phyloP scores from a whole-genome alignment of 2,888 invertebrate species.

The Vesta saturnalis region DNA sequence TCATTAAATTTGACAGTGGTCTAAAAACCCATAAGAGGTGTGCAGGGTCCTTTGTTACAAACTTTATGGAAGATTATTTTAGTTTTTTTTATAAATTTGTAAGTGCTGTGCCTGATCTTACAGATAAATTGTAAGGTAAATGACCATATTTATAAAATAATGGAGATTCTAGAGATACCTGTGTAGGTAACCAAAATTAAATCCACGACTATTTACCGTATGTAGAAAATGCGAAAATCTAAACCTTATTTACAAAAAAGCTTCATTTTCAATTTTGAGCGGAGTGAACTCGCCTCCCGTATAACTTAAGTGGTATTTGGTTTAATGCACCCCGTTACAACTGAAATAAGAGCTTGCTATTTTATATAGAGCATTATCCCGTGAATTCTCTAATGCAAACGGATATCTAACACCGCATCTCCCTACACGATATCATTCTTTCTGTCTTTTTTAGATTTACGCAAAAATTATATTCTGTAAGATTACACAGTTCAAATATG shows the following conservation, averaged over 20 bases:
- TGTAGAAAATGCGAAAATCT: slow-evolving; percentile 21
- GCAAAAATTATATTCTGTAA: no score
- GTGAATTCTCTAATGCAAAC: slow-evolving; percentile 3
- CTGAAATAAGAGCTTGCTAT: slow-evolving; percentile 28
- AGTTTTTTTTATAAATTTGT: no score
- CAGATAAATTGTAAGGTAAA: no score
- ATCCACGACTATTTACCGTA: no score
- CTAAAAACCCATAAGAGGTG: no score
- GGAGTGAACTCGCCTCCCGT: slow-evolving; percentile 26
- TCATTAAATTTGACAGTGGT: no score
- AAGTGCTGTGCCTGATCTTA: no score
- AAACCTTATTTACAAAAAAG: slow-evolving; percentile 21
- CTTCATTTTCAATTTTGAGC: slow-evolving; percentile 39
- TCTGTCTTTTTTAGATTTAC: neutral
- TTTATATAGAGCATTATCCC: slow-evolving; percentile 20
- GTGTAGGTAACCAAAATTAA: no score
- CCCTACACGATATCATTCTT: neutral
- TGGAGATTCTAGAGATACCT: no score
- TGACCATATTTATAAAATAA: no score
- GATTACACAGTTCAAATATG: neutral
- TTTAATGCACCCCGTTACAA: slow-evolving; percentile 42
- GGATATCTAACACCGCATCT: neutral
- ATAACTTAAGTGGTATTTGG: slow-evolving; percentile 42
- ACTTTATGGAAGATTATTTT: no score
- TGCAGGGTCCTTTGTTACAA: no score